Conservation (phyloP, 2,797 vertebrate species). For the Rhynchonycteris naso region DNA sequence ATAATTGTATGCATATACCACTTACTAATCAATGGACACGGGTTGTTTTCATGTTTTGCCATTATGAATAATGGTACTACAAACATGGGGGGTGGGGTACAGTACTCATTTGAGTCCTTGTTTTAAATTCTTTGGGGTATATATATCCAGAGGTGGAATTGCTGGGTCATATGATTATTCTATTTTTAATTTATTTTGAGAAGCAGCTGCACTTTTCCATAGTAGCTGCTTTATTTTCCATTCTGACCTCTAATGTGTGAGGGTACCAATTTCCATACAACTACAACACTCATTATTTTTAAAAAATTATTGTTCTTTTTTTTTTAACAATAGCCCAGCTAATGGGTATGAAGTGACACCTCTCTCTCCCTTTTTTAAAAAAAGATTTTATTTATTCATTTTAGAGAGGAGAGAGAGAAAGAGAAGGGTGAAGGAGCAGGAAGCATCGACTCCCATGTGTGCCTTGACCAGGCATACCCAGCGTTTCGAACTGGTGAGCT, state of each 20-base stretch:
- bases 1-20: not conserved
- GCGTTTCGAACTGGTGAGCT: too few relatives aligned
- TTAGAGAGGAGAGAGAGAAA: too few relatives aligned
- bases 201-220: not conserved
- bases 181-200: not conserved
- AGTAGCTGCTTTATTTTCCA: not conserved
- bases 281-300: not conserved
- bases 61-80: too few relatives aligned
- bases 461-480: too few relatives aligned
- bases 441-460: too few relatives aligned
- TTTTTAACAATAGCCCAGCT: not conserved
- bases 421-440: too few relatives aligned
- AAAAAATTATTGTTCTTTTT: not conserved
- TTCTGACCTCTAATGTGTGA: not conserved
- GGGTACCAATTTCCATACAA: not conserved
- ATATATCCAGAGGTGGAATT: not conserved
- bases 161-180: not conserved
- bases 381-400: too few relatives aligned
- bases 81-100: too few relatives aligned
- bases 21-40: not conserved
- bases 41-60: not conserved
- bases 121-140: not conserved
- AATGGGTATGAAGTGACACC: not conserved
- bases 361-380: too few relatives aligned
- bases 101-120: not conserved